Base-by-base conservation (phyloP, 2,113 vertebrate genomes). In the Leptosomus discolor region DNA sequence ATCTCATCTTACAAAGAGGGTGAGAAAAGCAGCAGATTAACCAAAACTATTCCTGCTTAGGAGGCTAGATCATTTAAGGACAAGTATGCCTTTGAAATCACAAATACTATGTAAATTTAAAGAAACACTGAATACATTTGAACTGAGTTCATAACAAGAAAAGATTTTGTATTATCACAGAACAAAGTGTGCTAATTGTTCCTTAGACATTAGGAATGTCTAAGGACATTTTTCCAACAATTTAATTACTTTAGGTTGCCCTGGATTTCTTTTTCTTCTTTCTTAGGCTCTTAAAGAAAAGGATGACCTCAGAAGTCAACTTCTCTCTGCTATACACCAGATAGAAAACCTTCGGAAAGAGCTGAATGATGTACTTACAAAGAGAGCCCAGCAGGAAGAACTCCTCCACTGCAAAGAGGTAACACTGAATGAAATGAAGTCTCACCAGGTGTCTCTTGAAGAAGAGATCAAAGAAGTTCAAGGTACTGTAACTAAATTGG, bases 381-480 rank as follows among this genome's bases (percentile, higher is more conserved):
- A 98, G 36, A 98, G 98, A 85, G 99, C 98, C 65, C 98, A 98
- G 92, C 98, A 99, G 39, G 99, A 99, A 91, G 99, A 99, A 75
- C 98, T 99, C 50, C 97, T 99, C 37, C 98, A 97, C 51, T 97
- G 97, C 80, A 99, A 98, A 95, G 98, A 99, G 61, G 95, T 98
- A 95, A 98, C 98, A 71, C 97, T 99, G 68, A 98, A 92, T 79
- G 98, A 99, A 92, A 92, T 97, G 68, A 97, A 96, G 91, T 98
- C 98, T 92, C 98, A 95, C 34, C 98, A 98, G 83, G 53, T 98
- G 92, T 97, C 98, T 91, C 98, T 99, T 95, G 98, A 99, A 90
- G 98, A 98, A 85, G 98, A 99, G 81, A 97, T 98, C 23, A 98
- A 95, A 86, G 98, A 98, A 96, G 97, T 98, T 68, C 97, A 96